Evolutionary conservation across 2,888 invertebrate genomes (phyloP), one percentile per base, ranked within the genome.

Genomic region (Nematopogon swammerdamellus): DNA sequence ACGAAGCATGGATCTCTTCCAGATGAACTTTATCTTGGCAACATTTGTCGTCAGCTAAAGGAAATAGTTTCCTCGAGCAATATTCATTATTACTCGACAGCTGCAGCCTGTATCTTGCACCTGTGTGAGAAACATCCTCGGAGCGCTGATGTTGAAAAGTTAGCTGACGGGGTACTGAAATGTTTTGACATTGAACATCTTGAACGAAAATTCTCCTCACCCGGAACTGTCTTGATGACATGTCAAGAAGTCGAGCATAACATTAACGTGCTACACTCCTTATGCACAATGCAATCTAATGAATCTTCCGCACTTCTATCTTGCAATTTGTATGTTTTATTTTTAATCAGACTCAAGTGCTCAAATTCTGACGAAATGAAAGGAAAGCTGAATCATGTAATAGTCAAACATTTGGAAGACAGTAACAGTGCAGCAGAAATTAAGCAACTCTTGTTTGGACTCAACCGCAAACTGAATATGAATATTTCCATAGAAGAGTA

Each of bases 91-190:
- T 57, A 74, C 48, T 60, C 70, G 18, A 72, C 86, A 50, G 84
- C 83, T 49, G 74, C 81, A 19, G 69, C 79, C 25, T 87, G 85
- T 63, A 70, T 83, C 2, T 69, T 82, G 53, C 66, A 64, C 51
- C 64, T 88, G 20, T 68, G 77, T 59, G 72, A 80, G 47, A 72
- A 68, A 47, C 82, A 83, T 62, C 65, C 72, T 16, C 58, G 72
- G 16, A 59, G 74, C 49, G 69, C 72, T 53, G 53, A 61, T 48
- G 64, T 80, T 18, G 62, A 66, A 47, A 61, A 51, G 20, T 56
- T 74, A 47, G 51, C 64, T 1, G 61, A 58, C 51, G 61, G 65
- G 14, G 59, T 65, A 48, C 72, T 74, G 46, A 58, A 65, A 48
- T 51, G 62, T 19, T 67, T 79, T 56, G 59, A 67, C 52, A 62